Evolutionary conservation across 2,888 invertebrate genomes (phyloP).

Genomic region (Euproctis similis): DNA sequence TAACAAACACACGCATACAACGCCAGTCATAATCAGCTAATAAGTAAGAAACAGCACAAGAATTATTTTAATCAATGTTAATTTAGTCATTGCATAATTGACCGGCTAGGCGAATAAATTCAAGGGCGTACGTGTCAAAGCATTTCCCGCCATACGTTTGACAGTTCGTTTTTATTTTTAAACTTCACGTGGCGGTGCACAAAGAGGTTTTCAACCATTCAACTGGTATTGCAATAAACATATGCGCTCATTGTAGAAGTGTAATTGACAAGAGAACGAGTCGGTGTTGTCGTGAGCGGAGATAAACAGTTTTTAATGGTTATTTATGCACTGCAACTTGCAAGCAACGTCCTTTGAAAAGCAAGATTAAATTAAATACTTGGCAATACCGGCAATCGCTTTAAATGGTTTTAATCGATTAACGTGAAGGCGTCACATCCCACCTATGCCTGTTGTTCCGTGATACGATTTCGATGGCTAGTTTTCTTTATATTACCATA

Average conservation of each 20-base stretch:
- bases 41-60: no score
- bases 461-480: no score
- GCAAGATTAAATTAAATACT: slow-evolving; percentile 29
- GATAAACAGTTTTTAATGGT: slow-evolving; percentile 61
- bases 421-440: slow-evolving; percentile 12
- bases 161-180: slow-evolving; percentile 29
- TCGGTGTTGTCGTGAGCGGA: slow-evolving; percentile 42
- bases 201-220: slow-evolving; percentile 25
- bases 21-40: no score
- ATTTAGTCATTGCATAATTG: no score
- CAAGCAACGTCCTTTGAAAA: slow-evolving; percentile 29
- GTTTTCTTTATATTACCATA: no score
- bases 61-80: no score
- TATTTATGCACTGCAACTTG: slow-evolving; percentile 43
- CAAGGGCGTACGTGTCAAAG: slow-evolving; percentile 12
- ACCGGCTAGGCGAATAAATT: slow-evolving; percentile 22
- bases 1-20: no score
- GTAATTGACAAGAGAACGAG: slow-evolving; percentile 65
- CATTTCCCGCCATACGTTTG: slow-evolving; percentile 26
- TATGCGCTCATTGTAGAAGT: slow-evolving; percentile 29
- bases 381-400: slow-evolving; percentile 24
- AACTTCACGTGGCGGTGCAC: slow-evolving; percentile 17
- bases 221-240: slow-evolving; percentile 24
- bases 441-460: slow-evolving; percentile 13
- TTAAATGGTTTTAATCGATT: slow-evolving; percentile 29